Evolutionary conservation across 2,113 vertebrate species (phyloP), one percentile per base, ranked within the genome.

Genomic region (Macrotus californicus): DNA sequence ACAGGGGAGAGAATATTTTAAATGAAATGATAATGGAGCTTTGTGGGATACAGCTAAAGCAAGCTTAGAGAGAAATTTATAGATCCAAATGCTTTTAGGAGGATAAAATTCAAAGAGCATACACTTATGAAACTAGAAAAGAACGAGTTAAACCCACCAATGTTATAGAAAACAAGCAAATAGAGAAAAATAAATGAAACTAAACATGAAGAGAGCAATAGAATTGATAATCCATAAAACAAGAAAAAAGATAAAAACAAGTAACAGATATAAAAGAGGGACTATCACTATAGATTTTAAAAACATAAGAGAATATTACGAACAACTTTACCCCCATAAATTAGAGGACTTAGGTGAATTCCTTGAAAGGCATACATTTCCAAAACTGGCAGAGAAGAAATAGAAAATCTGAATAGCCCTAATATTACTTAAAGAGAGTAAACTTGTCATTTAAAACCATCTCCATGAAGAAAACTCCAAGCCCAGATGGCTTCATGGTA

Each of bases 1-100:
- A 76, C 12, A 73, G 12, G 15, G 11, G 13, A 83, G 89, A 84
- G 6, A 61, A 43, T 69, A 88, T 70, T 89, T 76, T 79, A 56
- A 95, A 89, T 77, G 11, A 89, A 85, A 89, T 66, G 46, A 92
- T 46, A 80, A 61, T 39, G 31, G 75, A 80, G 89, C 93, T 36
- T 48, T 79, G 43, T 89, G 56, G 36, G 18, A 89, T 39, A 43
- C 36, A 79, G 18, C 36, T 73, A 87, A 56, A 39, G 3, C 36
- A 92, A 75, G n/a, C 70, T 83, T 11, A 81, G 31, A 26, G 13
- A 90, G 26, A 70, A 56, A 64, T 36, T 19, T 72, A 85, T 15
- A 70, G 43, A 41, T 93, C 43, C 86, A 77, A 89, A 77, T 77
- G 13, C 29, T 84, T 82, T 93, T 31, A 52, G 34, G 21, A 80